phyloP scores from a whole-genome alignment of 2,888 invertebrate species.

The Villa cingulata region DNA sequence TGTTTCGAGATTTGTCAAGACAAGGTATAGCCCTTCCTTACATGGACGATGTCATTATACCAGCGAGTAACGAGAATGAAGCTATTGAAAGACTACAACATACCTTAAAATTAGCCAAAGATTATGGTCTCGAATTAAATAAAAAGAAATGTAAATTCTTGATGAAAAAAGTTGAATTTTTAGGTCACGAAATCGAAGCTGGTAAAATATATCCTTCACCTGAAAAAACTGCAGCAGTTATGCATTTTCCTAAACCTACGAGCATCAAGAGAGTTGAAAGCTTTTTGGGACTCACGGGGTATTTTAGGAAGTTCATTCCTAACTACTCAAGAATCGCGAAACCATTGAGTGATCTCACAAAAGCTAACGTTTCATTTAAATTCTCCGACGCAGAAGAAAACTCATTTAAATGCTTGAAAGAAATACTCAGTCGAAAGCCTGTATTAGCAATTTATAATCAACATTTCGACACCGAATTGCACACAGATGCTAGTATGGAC shows the following conservation, averaged over 20 bases:
- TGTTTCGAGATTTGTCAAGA: no score
- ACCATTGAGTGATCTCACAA: background rate
- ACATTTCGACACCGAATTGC: no score
- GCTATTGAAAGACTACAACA: constrained; percentile 6
- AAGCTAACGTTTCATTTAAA: no score
- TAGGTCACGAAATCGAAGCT: no score
- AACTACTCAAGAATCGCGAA: background rate
- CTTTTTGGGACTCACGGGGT: background rate
- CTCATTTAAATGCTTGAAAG: no score
- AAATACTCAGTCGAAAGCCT: no score
- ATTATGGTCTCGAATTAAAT: constrained; percentile 7
- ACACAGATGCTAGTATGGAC: background rate
- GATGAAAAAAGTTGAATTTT: background rate
- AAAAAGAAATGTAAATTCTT: constrained; percentile 14
- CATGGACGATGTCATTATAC: no score
- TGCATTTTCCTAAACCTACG: background rate
- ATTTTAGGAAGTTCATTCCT: background rate
- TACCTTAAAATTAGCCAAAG: constrained; percentile 5
- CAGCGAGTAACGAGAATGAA: background rate
- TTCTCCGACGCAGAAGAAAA: no score
- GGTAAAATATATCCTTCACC: no score
- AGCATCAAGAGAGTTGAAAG: background rate
- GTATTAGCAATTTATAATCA: no score
- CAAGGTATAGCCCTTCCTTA: no score
- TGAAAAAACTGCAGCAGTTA: no score